Evolutionary conservation across 2,888 invertebrate species (phyloP), one percentile per base, ranked within the genome.

Genomic region (Ctena decussata): DNA sequence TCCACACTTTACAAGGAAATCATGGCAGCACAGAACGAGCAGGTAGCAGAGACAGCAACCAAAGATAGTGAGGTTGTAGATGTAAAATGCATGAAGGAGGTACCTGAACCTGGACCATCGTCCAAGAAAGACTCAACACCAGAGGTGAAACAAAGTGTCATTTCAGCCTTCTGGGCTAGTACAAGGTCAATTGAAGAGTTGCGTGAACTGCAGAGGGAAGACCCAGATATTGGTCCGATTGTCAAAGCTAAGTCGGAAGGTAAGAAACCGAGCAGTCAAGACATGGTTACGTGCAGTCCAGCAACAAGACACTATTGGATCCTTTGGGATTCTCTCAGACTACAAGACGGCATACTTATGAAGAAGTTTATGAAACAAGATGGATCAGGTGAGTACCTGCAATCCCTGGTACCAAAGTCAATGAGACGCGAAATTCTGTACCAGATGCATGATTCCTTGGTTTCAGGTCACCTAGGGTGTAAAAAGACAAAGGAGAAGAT

Each of bases 231-330:
- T 24, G 0, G 76, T 57, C 27, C 27, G 8, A 32, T 76, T n/a
- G 24, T 77, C 11, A 39, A 44, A 24, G 69, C 77, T 18, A 77
- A 77, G 37, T 8, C 27, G 1, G 44, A 46, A 8, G 46, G 70
- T 6, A 15, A 6, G 0, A 70, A 27, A 32, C 70, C 77, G 12
- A 6, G 3, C 1, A 65, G 41, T 35, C 27, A 46, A n/a, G 49
- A 46, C 2, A 70, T 77, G n/a, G 46, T 44, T 0, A 18, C 44
- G 35, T 53, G 49, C 53, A 82, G 82, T 27, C 77, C 77, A 32
- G 82, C 35, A 3, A 46, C 74, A 0, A 24, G 83, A 27, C 83
- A 83, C 24, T 83, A 79, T 39, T 79, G 60, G 46, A 24, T 83
- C 15, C n/a, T 79, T 12, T 83, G 79, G 74, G 79, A 79, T 57